Evolutionary conservation across 2,888 invertebrate genomes (phyloP).

Genomic region (Amblyjoppa fuscipennis): DNA sequence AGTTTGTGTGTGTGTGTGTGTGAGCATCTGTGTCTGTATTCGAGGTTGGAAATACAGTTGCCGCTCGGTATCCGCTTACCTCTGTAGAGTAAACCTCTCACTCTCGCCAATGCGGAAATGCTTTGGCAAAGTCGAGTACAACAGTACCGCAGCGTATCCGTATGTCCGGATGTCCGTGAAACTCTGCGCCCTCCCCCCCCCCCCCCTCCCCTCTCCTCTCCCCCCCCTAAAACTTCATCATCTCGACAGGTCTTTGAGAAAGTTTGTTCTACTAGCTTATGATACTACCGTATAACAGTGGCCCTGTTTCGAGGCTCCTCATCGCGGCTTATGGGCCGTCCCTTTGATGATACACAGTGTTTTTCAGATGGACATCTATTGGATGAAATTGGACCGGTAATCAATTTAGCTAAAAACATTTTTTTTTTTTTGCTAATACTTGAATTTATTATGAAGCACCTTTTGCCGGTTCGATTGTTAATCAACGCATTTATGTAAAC

Average conservation of each 20-base stretch:
- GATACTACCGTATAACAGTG: background rate
- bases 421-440: no score
- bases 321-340: background rate
- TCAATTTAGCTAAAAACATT: no score
- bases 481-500: no score
- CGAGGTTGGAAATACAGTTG: slow-evolving; percentile 5
- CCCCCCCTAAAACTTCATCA: slow-evolving; percentile 21
- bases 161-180: slow-evolving; percentile 26
- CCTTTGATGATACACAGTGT: background rate
- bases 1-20: slow-evolving; percentile 32
- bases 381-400: background rate
- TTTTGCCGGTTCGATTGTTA: no score
- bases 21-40: slow-evolving; percentile 1
- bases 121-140: slow-evolving; percentile 38
- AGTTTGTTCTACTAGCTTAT: slow-evolving; percentile 18
- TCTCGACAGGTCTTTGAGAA: slow-evolving; percentile 4
- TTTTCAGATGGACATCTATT: background rate
- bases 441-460: no score
- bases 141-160: slow-evolving; percentile 20
- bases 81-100: slow-evolving; percentile 20
- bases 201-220: background rate
- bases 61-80: slow-evolving; percentile 1
- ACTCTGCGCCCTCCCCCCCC: background rate
- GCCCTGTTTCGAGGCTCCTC: background rate
- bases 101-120: slow-evolving; percentile 20